Evolutionary conservation across 2,113 vertebrate genomes (phyloP).

Genomic region (Phrynosoma blainvillii): DNA sequence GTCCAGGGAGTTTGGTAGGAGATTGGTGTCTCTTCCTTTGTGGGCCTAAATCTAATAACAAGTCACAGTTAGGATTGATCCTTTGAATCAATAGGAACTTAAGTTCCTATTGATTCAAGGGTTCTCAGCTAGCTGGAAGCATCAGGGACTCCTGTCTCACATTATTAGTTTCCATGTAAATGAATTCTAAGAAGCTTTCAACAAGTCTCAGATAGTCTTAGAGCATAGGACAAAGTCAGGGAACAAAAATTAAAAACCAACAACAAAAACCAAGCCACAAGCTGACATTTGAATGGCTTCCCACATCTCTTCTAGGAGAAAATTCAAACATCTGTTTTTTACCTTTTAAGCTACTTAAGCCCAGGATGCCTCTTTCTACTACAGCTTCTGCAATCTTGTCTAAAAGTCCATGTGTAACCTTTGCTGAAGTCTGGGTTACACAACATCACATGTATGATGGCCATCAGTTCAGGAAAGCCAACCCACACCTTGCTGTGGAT

Average conservation of each 20-base stretch:
- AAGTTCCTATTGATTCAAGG: too few relatives aligned
- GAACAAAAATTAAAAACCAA: too few relatives aligned
- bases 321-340: background rate
- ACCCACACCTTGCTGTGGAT: too few relatives aligned
- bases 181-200: background rate
- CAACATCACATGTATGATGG: too few relatives aligned
- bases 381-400: background rate
- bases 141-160: background rate
- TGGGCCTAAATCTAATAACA: too few relatives aligned
- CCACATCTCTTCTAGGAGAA: background rate
- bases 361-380: background rate
- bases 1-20: background rate
- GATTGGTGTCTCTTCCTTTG: background rate
- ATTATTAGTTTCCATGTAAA: background rate
- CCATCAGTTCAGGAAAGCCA: too few relatives aligned
- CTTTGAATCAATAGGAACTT: too few relatives aligned
- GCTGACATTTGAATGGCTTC: background rate
- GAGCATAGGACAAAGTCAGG: background rate
- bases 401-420: background rate
- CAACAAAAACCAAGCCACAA: too few relatives aligned
- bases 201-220: background rate
- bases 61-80: too few relatives aligned
- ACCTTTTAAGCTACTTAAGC: background rate
- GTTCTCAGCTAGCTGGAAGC: too few relatives aligned
- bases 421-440: background rate